Base-by-base conservation (phyloP, 2,888 invertebrate genomes). In the Leucoma salicis region DNA sequence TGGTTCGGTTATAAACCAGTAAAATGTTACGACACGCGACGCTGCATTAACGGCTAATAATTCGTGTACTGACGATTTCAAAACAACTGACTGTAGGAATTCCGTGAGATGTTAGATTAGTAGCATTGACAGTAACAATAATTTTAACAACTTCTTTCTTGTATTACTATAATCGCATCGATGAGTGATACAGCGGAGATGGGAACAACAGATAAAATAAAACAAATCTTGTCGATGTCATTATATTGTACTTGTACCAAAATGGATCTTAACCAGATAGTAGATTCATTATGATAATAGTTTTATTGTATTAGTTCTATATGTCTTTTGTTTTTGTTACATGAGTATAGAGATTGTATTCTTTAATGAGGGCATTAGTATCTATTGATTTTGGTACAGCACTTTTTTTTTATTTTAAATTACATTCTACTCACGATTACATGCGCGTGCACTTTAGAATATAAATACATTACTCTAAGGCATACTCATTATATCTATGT, bases 191-290 rank as follows among this genome's bases (percentile, higher is more conserved):
- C 61, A 51, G 53, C 46, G 40, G 58, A 74, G 84, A 87, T 84
- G 75, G 67, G 67, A 73, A 63, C 57, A 66, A 45, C 49, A 50
- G 83, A 86, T 85, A 82, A 80, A 78, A 74, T 68, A 75, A 27
- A 11, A 27, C 29, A 27, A 70, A 70, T 64, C 78, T 74, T 80
- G 78, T 87, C 82, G 78, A 82, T 82, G 81, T 81, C 78, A 81
- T 82, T 83, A 83, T 69, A 81, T 82, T 83, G 82, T 69, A 69
- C 69, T 62, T 70, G 69, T 74, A 75, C 72, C 67, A 70, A 74
- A 67, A 66, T 57, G 70, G 71, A 55, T 64, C 77, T 78, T 79
- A 82, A 82, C 77, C 76, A 85, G 82, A 82, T 82, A 78, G 79
- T 78, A 66, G 70, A 72, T 76, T 66, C 74, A 66, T 74, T 63